Evolutionary conservation across 2,888 invertebrate species (phyloP).

Genomic region (Stomorhina lunata): DNA sequence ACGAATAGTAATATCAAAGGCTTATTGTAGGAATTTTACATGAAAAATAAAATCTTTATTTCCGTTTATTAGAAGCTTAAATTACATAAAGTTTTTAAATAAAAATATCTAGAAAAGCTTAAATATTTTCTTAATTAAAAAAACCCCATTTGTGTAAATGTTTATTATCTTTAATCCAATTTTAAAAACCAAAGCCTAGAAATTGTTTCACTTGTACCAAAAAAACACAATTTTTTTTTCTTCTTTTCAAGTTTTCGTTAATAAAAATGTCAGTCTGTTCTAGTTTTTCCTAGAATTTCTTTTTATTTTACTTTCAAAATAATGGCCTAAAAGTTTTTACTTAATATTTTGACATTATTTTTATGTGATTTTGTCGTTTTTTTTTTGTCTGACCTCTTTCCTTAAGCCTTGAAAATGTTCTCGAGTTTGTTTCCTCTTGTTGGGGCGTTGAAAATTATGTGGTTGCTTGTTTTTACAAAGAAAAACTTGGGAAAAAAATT

Average conservation of each 20-base stretch:
- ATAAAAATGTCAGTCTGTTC: not conserved
- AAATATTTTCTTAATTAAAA: too few species aligned
- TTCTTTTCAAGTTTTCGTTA: not conserved
- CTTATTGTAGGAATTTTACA: too few species aligned
- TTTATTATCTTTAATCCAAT: too few species aligned
- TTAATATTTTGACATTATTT: constrained; percentile 56
- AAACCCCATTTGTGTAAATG: too few species aligned
- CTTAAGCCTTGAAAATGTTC: constrained; percentile 1
- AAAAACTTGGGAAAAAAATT: not conserved
- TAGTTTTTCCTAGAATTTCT: not conserved
- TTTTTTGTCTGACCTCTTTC: constrained; percentile 50
- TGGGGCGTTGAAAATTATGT: constrained; percentile 22
- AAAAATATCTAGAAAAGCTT: too few species aligned
- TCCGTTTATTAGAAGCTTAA: too few species aligned
- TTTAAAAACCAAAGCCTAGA: too few species aligned
- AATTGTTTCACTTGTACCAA: too few species aligned
- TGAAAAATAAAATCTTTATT: too few species aligned
- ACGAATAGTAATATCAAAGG: too few species aligned
- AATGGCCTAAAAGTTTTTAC: constrained; percentile 56
- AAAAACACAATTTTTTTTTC: too few species aligned
- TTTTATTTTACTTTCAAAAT: constrained; percentile 10
- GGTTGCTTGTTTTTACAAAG: not conserved
- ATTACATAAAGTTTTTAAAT: too few species aligned
- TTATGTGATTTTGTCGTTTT: constrained; percentile 22
- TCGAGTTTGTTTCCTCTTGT: not conserved